phyloP scores from a whole-genome alignment of 2,888 invertebrate genomes.

The Hirudinaria manillensis region DNA sequence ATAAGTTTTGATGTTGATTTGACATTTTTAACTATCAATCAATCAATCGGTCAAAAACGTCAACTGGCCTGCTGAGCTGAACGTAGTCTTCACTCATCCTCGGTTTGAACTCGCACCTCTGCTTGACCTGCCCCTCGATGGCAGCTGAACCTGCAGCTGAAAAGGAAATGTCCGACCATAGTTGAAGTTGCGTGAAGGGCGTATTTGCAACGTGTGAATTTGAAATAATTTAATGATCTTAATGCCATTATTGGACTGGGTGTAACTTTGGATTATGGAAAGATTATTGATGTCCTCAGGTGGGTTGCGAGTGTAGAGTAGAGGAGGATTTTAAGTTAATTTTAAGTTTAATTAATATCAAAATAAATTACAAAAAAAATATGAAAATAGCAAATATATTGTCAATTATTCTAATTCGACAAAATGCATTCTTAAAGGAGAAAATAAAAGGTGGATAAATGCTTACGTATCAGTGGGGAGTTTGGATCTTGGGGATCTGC shows the following conservation, averaged over 20 bases:
- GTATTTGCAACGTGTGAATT: not conserved
- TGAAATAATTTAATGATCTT: not conserved
- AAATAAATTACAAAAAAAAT: too few relatives aligned
- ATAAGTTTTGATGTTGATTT: too few relatives aligned
- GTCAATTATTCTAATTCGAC: too few relatives aligned
- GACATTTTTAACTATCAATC: not conserved
- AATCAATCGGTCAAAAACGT: not conserved
- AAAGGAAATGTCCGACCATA: not conserved
- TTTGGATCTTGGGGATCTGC: conserved; percentile 14
- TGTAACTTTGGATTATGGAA: conserved; percentile 3
- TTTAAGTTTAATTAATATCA: too few relatives aligned
- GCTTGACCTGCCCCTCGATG: conserved; percentile 91
- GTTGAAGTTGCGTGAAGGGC: too few relatives aligned
- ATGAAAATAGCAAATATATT: too few relatives aligned
- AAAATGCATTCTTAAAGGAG: too few relatives aligned
- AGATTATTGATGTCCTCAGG: not conserved
- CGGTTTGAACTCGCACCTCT: conserved; percentile 86
- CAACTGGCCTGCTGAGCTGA: conserved; percentile 68
- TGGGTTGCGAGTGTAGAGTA: too few relatives aligned
- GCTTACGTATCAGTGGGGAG: conserved; percentile 11
- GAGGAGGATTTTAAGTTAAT: too few relatives aligned
- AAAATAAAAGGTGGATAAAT: not conserved
- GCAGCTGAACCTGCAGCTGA: conserved; percentile 59
- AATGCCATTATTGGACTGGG: not conserved
- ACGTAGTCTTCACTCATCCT: conserved; percentile 79